phyloP scores from a whole-genome alignment of 2,888 invertebrate species.

The Monopis laevigella region DNA sequence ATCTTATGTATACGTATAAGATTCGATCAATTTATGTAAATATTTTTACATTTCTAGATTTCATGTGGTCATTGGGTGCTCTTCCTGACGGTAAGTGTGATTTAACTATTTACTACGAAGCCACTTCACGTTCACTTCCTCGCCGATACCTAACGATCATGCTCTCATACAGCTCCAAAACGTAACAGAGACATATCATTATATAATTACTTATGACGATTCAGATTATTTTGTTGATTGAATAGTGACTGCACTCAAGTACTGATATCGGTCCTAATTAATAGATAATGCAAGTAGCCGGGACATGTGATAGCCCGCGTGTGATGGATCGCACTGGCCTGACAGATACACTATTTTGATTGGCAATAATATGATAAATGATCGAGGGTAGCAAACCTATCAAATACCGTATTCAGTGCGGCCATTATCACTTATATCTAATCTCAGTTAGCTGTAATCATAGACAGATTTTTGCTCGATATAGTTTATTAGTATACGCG shows the following conservation, averaged over 20 bases:
- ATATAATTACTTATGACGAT: neutral
- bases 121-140: slow-evolving; percentile 29
- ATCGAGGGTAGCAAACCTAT: slow-evolving; percentile 54
- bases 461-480: slow-evolving; percentile 1
- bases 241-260: neutral
- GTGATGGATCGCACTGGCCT: slow-evolving; percentile 56
- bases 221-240: too few relatives aligned
- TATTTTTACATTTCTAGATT: slow-evolving; percentile 85
- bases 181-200: neutral
- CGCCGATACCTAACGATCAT: slow-evolving; percentile 4
- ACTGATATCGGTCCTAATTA: slow-evolving; percentile 4
- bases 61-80: slow-evolving; percentile 98
- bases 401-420: slow-evolving; percentile 45
- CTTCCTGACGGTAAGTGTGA: slow-evolving; percentile 93
- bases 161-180: neutral
- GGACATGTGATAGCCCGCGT: slow-evolving; percentile 23
- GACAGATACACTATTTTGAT: slow-evolving; percentile 68
- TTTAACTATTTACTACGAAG: slow-evolving; percentile 42
- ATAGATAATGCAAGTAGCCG: slow-evolving; percentile 1
- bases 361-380: slow-evolving; percentile 65
- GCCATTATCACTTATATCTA: slow-evolving; percentile 41
- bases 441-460: neutral
- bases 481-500: neutral
- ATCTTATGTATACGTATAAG: slow-evolving; percentile 41
- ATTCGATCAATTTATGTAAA: slow-evolving; percentile 65